Evolutionary conservation across 2,797 vertebrate species (phyloP), one percentile per base, ranked within the genome.

Genomic region (Cetoscarus ocellatus): DNA sequence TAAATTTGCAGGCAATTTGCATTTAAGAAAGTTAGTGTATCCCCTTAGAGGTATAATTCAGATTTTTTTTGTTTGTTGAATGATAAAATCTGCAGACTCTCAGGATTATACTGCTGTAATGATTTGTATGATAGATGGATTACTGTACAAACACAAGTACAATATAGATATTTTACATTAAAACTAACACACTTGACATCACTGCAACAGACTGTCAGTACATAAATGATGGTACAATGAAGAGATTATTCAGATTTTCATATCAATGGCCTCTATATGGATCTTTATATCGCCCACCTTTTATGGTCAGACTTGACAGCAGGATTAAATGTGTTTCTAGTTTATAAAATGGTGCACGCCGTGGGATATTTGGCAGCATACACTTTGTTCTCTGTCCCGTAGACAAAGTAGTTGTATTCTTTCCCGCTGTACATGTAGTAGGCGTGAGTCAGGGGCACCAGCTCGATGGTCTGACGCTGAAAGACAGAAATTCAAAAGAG

Each of bases 371-470:
- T 96, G 10, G 78, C 67, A 0, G 70, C 86, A 0, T 94, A 82
- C 38, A 96, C 95, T 62, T 90, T 80, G 91, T 94, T 96, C 83
- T 97, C 94, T 0, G 85, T 85, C 9, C 96, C 96, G 0, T 93
- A 97, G 51, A 96, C 52, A 7, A 91, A 96, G 89, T 92, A 96
- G 80, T 89, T 82, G 6, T 79, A 89, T 10, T 91, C 84, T 73
- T 95, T 94, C 3, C 94, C 95, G 0, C 11, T 90, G 78, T 94
- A 95, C n/a, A 74, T 74, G 82, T 94, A 96, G 38, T 59, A 82
- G 0, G 95, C 96, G 42, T 95, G 95, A 0, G 96, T 96, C 78
- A 96, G 88, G 0, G 96, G 96, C 54, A 97, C 91, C 77, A 96
- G 80, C 89, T 96, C 96, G 1, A 96, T 85, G 40, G 91, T 95